Conservation (phyloP, 2,888 invertebrate species). For the Chaetogeoica ovagalla region DNA sequence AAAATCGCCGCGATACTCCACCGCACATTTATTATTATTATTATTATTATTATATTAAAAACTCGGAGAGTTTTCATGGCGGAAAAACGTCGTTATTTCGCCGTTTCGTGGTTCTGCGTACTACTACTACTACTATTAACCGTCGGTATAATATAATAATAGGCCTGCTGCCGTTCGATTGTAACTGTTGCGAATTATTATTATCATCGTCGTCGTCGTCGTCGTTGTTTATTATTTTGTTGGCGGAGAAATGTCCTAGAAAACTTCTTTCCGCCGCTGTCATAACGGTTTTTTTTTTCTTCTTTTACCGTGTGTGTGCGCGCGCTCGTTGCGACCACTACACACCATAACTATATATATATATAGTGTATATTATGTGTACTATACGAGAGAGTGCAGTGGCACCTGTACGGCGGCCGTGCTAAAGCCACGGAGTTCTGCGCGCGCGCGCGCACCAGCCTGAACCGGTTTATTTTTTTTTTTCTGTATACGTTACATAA, state of each 20-base stretch:
- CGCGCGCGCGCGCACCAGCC: constrained; percentile 9
- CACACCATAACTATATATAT: background rate
- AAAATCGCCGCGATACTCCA: too few relatives aligned
- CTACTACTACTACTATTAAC: too few relatives aligned
- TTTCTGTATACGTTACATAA: constrained; percentile 36
- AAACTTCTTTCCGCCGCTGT: constrained; percentile 24
- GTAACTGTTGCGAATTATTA: constrained; percentile 32
- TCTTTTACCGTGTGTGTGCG: background rate
- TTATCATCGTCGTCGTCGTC: too few relatives aligned
- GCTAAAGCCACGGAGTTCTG: constrained; percentile 15
- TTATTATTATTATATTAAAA: too few relatives aligned
- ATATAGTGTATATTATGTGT: background rate
- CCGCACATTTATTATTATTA: too few relatives aligned
- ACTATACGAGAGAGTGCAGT: constrained; percentile 31
- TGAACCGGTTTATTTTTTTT: constrained; percentile 49
- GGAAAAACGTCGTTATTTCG: too few relatives aligned
- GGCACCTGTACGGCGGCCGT: constrained; percentile 31
- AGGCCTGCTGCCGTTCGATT: background rate
- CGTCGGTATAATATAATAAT: too few relatives aligned
- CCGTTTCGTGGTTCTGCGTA: too few relatives aligned
- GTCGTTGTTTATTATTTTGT: constrained; percentile 5
- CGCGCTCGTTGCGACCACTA: background rate
- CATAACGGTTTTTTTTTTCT: constrained; percentile 41
- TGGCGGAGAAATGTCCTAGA: constrained; percentile 36
- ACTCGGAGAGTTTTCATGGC: too few relatives aligned